Base-by-base conservation (phyloP, 2,113 vertebrate genomes). In the Saguinus midas region DNA sequence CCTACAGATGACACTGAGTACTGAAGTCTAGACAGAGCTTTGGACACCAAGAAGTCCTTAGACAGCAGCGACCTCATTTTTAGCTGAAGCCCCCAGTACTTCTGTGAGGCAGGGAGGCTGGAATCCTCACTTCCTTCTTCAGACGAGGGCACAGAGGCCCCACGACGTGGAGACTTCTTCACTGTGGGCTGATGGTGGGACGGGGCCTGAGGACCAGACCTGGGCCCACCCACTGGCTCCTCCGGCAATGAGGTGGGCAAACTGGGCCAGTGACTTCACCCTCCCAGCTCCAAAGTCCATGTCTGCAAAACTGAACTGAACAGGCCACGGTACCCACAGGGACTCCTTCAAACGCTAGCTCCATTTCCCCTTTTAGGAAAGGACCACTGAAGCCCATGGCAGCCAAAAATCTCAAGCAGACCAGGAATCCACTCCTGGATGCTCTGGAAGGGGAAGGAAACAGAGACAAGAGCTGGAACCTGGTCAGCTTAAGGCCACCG, bases 351-450 rank as follows among this genome's bases (percentile, higher is more conserved):
- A 57, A 37, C 0, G 32, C 76, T 2, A 29, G 16, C 64, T 52
- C 45, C 0, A 0, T 23, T 16, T 27, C 48, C 57, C 35, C 55
- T 7, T 27, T 6, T 1, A 40, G 57, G 37, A 27, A 3, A 11
- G 13, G 37, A 17, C 70, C 13, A 8, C 75, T 32, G n/a, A 82
- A 12, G n/a, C n/a, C 58, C 45, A 9, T 0, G 4, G 27, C 23
- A 7, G 37, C 13, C 48, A 6, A 3, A 57, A 40, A 18, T n/a
- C 58, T n/a, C 3, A 2, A 5, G 18, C 1, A 1, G 20, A 21
- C 2, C 0, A 25, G 1, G 68, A 18, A n/a, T 14, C 73, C n/a
- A 35, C 32, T 23, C 35, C 35, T 18, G 6, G 29, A 14, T 0
- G 32, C 16, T 37, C 20, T 2, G 66, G 8, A 13, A 52, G 13